phyloP scores from a whole-genome alignment of 2,888 invertebrate genomes.

The Argyresthia albistria region DNA sequence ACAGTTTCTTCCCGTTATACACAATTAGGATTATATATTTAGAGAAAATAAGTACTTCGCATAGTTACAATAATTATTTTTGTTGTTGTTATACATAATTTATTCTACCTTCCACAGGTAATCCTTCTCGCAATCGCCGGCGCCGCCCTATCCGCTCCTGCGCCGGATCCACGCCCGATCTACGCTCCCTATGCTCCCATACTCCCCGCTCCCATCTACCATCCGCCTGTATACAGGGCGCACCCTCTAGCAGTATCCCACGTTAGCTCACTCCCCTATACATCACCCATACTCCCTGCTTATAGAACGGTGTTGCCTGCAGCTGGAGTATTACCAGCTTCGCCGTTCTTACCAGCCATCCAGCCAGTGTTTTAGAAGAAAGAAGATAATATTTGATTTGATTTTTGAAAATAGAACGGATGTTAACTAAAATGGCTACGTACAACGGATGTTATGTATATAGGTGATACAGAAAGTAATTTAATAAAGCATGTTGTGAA shows the following conservation, averaged over 20 bases:
- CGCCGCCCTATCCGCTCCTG: slow-evolving; percentile 19
- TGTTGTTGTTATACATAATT: not conserved
- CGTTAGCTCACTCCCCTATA: slow-evolving; percentile 2
- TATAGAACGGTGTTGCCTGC: slow-evolving; percentile 11
- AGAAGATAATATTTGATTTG: too few relatives aligned
- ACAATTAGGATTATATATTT: too few relatives aligned
- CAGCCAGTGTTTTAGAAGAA: too few relatives aligned
- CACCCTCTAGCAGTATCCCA: slow-evolving; percentile 4
- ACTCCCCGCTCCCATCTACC: slow-evolving; percentile 18
- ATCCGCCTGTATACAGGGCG: slow-evolving; percentile 10
- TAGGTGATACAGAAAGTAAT: not conserved
- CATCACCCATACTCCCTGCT: slow-evolving; percentile 7
- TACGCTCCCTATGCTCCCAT: slow-evolving; percentile 12
- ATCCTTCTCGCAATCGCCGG: slow-evolving; percentile 24
- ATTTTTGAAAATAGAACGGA: too few relatives aligned
- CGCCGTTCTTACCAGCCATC: not conserved
- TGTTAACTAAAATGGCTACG: not conserved
- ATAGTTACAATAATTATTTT: not conserved
- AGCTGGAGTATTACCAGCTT: slow-evolving; percentile 9
- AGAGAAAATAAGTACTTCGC: not conserved
- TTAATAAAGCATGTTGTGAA: slow-evolving; percentile 1
- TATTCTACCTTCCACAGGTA: slow-evolving; percentile 22
- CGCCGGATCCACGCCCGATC: slow-evolving; percentile 34
- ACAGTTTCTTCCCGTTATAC: too few relatives aligned
- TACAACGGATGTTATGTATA: not conserved